Conservation (phyloP, 1,140 invertebrate genomes). For the Patella vulgata region DNA sequence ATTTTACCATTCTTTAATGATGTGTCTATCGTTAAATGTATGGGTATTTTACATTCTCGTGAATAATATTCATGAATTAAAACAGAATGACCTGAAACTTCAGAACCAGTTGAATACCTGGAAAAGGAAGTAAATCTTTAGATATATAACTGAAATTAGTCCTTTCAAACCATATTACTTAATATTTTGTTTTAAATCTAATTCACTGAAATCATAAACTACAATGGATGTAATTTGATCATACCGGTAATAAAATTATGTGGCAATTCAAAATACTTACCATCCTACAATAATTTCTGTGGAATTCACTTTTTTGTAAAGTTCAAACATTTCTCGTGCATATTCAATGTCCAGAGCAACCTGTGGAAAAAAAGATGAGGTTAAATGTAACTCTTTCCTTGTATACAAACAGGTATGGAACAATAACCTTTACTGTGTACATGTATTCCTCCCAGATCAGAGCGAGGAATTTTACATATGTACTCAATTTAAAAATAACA, state of each 20-base stretch:
- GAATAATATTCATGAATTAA: conserved; percentile 97
- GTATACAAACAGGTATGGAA: conserved; percentile 1
- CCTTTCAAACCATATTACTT: no score
- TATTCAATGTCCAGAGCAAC: conserved; percentile 96
- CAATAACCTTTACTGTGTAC: no score
- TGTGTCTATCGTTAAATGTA: conserved; percentile 95
- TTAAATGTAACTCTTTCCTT: conserved; percentile 6
- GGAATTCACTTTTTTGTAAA: conserved; percentile 91
- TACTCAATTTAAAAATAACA: no score
- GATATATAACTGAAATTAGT: no score
- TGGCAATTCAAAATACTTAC: no score
- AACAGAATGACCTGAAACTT: conserved; percentile 95
- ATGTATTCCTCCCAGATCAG: no score
- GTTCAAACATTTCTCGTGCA: conserved; percentile 92
- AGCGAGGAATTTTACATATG: no score
- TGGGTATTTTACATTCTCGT: conserved; percentile 89
- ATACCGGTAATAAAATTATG: no score
- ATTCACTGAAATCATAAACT: no score
- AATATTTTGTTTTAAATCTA: no score
- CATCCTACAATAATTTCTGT: conserved; percentile 93
- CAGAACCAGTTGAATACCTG: conserved; percentile 85
- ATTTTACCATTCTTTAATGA: conserved; percentile 82
- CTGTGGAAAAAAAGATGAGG: no score
- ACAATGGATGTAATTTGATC: no score
- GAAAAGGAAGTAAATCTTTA: conserved; percentile 17